Evolutionary conservation across 2,888 invertebrate species (phyloP), one percentile per base, ranked within the genome.

Genomic region (Coremacera marginata): DNA sequence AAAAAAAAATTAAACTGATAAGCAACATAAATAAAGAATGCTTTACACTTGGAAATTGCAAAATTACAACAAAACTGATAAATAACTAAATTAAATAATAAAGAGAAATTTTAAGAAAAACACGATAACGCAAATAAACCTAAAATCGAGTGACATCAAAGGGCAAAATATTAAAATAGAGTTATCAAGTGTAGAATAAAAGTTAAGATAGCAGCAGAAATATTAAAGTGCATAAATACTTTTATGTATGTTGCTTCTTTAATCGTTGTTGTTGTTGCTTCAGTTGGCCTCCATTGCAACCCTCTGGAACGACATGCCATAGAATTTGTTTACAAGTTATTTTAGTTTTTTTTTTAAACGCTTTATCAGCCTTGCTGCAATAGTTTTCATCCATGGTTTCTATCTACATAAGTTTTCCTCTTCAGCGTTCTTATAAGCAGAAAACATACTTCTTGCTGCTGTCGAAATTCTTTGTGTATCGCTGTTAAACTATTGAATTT

Each of bases 11-110:
- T 5, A 52, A 25, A 49, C 25, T 55, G 31, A 55, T 70, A 37
- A 37, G 34, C 14, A 70, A 52, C 19, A 55, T 16, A 70, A 19
- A 16, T 49, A 51, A 51, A 16, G 11, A 44, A 44, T 51, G 11
- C 16, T 51, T 55, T 70, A 25, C 19, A 51, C 14, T 52, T 70
- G 57, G 34, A 70, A 70, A 34, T 70, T 27, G 70, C 55, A 70
- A 55, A 70, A 52, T 27, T 70, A 27, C 70, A 31, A 52, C 51
- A 31, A 70, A 37, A 9, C 55, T 70, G 34, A 70, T 70, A 70
- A 70, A 68, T 14, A 68, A 52, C 9, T 49, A 52, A 70, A 52
- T 25, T 4, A 27, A 70, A 11, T 27, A 70, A 11, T 27, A 60
- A 25, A 60, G 27, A 27, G 16, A 60, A 60, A 60, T 60, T 11